Evolutionary conservation across 23 tunicate genomes (phyloP), one percentile per base, ranked within the genome.

Genomic region (Trididemnum miniatum): DNA sequence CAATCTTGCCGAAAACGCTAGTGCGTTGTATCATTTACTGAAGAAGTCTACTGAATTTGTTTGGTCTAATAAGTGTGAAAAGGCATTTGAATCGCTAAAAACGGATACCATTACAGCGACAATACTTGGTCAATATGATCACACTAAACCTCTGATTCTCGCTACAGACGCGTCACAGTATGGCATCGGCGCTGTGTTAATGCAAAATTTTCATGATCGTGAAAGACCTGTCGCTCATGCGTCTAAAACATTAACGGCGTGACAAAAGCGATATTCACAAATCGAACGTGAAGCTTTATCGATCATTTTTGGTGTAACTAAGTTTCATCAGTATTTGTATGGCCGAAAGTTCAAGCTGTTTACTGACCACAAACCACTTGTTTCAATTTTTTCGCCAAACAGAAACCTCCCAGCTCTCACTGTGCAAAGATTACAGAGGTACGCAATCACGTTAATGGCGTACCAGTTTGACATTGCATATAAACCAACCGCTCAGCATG

Each of bases 361-460:
- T 24, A 64, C 71, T 7, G 25, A 64, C 23, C 71, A 64, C 71
- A 64, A 64, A 64, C 71, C 71, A 64, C 71, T 64, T n/a, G 71
- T 64, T n/a, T 64, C 71, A 64, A 64, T 64, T 64, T 64, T 64
- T 26, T 64, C 71, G 23, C 71, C n/a, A n/a, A n/a, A n/a, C n/a
- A n/a, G n/a, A n/a, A n/a, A n/a, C n/a, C n/a, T n/a, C n/a, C n/a
- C n/a, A n/a, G n/a, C n/a, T n/a, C n/a, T n/a, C n/a, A n/a, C n/a
- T n/a, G n/a, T n/a, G n/a, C n/a, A n/a, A n/a, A n/a, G n/a, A n/a
- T n/a, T n/a, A n/a, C n/a, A n/a, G n/a, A n/a, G n/a, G n/a, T n/a
- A n/a, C n/a, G n/a, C n/a, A n/a, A n/a, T n/a, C n/a, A n/a, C n/a
- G n/a, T n/a, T n/a, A n/a, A n/a, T n/a, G n/a, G n/a, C n/a, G n/a